These are phyloP conservation scores for Dermatemys mawii DNA, from an alignment of 2,113 vertebrate genomes.

Conservation along the genomic window DNA sequence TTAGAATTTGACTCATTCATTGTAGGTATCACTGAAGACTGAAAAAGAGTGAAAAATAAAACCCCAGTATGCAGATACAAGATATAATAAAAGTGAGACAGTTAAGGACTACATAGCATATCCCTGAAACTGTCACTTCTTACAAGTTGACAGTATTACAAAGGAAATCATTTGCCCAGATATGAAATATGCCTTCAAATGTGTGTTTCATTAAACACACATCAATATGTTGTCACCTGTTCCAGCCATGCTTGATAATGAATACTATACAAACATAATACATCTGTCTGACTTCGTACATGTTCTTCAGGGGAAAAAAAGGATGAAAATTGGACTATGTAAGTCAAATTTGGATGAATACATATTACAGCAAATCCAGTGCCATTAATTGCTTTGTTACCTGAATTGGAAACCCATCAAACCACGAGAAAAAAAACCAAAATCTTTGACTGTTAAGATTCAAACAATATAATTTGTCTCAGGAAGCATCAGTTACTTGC, in stretches of 20 bases:
- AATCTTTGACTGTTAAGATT: constrained; percentile 30
- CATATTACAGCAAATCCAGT: constrained; percentile 45
- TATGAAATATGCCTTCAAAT: constrained; percentile 57
- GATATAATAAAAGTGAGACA: constrained; percentile 23
- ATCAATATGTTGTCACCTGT: constrained; percentile 64
- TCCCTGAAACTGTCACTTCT: constrained; percentile 48
- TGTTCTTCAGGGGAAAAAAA: constrained; percentile 40
- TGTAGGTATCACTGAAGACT: neutral
- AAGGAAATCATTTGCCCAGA: constrained; percentile 57
- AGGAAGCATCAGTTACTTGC: constrained; percentile 44
- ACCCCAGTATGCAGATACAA: neutral
- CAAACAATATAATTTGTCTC: constrained; percentile 35
- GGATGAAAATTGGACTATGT: constrained; percentile 53
- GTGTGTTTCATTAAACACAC: constrained; percentile 69
- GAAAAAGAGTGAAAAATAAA: constrained; percentile 15
- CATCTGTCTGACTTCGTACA: constrained; percentile 53
- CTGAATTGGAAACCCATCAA: constrained; percentile 55
- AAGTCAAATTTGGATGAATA: constrained; percentile 60
- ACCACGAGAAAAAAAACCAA: constrained; percentile 24
- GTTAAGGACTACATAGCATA: constrained; percentile 18
- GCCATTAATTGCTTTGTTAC: constrained; percentile 66
- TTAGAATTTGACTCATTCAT: neutral
- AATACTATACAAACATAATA: constrained; percentile 47
- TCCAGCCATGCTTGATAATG: constrained; percentile 67
- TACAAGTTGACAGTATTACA: constrained; percentile 50